Evolutionary conservation across 2,113 vertebrate species (phyloP).

Genomic region (Laticauda laticaudata): DNA sequence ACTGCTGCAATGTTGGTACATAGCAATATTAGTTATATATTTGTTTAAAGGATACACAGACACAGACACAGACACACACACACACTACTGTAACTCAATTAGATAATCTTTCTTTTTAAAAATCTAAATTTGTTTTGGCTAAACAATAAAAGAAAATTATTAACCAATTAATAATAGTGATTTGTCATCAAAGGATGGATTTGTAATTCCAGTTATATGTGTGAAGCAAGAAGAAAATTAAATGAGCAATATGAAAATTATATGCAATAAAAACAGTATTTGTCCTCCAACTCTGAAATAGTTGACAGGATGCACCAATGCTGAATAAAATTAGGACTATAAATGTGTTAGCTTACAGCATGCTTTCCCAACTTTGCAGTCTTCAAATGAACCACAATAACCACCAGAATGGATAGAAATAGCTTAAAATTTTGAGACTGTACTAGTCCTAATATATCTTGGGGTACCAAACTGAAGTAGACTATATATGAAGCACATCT

Average conservation of each 20-base stretch:
- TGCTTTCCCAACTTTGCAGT: not conserved
- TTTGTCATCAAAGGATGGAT: not conserved
- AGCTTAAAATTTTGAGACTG: not conserved
- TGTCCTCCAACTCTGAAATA: not conserved
- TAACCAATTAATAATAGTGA: not conserved
- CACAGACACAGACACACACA: not conserved
- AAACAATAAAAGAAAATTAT: conserved; percentile 7
- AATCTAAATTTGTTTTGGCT: not conserved
- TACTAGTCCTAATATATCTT: not conserved
- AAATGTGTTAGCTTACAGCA: not conserved
- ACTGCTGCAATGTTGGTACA: no score
- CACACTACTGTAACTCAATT: not conserved
- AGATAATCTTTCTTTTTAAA: not conserved
- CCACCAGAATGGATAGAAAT: not conserved
- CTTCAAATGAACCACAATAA: not conserved
- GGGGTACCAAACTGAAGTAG: not conserved
- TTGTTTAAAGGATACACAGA: not conserved
- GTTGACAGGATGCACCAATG: not conserved
- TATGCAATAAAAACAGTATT: not conserved
- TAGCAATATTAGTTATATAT: not conserved
- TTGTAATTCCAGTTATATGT: not conserved
- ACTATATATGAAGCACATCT: not conserved
- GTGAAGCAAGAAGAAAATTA: not conserved
- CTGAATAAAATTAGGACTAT: not conserved
- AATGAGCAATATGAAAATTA: conserved; percentile 4